Evolutionary conservation across 2,888 invertebrate genomes (phyloP).

Genomic region (Tenthredo mesomela): DNA sequence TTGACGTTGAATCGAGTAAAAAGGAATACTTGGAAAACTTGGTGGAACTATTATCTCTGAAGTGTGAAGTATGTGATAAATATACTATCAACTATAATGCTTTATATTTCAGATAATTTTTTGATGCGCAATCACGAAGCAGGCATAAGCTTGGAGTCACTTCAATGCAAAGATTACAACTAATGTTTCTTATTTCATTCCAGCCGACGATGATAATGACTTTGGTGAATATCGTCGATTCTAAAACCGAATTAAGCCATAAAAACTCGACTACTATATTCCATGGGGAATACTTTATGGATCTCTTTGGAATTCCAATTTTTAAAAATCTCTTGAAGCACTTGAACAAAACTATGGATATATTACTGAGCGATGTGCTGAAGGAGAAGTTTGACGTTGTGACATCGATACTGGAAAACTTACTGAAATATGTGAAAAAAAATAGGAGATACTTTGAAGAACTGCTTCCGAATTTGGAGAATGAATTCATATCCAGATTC

Average conservation of each 20-base stretch:
- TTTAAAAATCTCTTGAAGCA: slow-evolving; percentile 67
- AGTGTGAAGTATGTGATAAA: slow-evolving; percentile 57
- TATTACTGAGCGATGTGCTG: slow-evolving; percentile 61
- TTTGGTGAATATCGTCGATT: slow-evolving; percentile 59
- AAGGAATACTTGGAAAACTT: slow-evolving; percentile 65
- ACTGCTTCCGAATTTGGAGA: slow-evolving; percentile 60
- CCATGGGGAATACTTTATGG: slow-evolving; percentile 75
- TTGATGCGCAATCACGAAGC: slow-evolving; percentile 34
- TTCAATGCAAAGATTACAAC: neutral
- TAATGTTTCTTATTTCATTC: slow-evolving; percentile 53
- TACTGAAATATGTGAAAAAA: slow-evolving; percentile 66
- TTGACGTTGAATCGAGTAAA: slow-evolving; percentile 57
- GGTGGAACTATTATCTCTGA: slow-evolving; percentile 64
- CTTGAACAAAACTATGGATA: slow-evolving; percentile 62
- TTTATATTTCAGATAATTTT: slow-evolving; percentile 7
- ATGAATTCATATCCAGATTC: slow-evolving; percentile 65
- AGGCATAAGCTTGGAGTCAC: neutral
- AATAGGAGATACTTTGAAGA: slow-evolving; percentile 60
- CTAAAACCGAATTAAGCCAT: slow-evolving; percentile 49
- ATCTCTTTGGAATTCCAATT: slow-evolving; percentile 69
- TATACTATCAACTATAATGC: slow-evolving; percentile 26
- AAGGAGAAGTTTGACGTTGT: slow-evolving; percentile 64
- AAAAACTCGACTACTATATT: slow-evolving; percentile 57
- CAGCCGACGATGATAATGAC: slow-evolving; percentile 55
- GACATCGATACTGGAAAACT: slow-evolving; percentile 69